Conservation (phyloP, 2,888 invertebrate species). For the Dynastes tityus region DNA sequence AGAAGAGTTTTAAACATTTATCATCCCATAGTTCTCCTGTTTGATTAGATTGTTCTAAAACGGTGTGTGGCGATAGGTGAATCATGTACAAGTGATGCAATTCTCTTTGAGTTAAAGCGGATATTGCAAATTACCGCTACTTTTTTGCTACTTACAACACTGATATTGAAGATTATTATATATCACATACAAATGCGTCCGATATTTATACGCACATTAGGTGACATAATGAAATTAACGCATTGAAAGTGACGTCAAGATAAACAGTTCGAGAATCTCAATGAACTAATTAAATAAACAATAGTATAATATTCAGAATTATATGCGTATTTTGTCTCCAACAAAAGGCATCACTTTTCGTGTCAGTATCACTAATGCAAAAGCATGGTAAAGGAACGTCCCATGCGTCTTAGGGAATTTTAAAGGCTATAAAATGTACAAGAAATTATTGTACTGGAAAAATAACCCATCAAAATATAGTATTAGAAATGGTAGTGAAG, state of each 20-base stretch:
- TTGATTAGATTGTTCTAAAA: background rate
- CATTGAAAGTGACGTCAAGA: slow-evolving; percentile 7
- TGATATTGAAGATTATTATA: slow-evolving; percentile 2
- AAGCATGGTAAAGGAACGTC: no score
- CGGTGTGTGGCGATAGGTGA: background rate
- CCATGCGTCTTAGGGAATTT: no score
- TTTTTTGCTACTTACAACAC: slow-evolving; percentile 16
- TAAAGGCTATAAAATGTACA: no score
- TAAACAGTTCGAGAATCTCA: background rate
- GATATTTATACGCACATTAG: background rate
- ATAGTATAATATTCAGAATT: background rate
- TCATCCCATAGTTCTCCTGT: background rate
- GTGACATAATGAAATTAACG: slow-evolving; percentile 30
- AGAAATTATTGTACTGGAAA: no score
- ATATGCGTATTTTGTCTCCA: background rate
- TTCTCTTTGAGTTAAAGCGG: slow-evolving; percentile 25
- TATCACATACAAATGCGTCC: background rate
- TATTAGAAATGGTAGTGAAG: no score
- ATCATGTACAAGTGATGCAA: slow-evolving; percentile 17
- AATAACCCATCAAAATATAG: no score
- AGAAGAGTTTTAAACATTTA: no score
- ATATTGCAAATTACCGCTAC: slow-evolving; percentile 12
- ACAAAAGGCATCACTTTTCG: no score
- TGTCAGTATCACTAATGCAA: no score
- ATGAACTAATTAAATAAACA: slow-evolving; percentile 16